A percentile compares a stretch with the other conserved stretches of the same genome.
phyloP scores from a whole-genome alignment of 2,113 vertebrate species.

The Strix aluco region DNA sequence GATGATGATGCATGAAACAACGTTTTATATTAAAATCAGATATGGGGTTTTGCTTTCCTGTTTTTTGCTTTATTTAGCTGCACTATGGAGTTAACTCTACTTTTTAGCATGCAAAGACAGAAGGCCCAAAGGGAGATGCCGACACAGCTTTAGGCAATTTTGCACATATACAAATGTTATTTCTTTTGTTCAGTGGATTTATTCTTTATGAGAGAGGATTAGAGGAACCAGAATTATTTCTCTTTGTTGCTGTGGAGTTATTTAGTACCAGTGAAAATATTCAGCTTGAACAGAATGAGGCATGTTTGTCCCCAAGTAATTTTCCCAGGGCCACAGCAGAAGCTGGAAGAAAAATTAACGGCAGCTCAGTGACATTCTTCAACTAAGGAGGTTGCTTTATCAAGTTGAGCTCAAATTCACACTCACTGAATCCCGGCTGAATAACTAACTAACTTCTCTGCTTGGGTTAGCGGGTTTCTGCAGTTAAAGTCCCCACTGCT shows the following conservation, averaged over 20 bases:
- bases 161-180: not conserved
- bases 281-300: not conserved
- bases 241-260: slow-evolving; percentile 26
- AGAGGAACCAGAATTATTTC: not conserved
- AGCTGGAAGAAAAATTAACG: not conserved
- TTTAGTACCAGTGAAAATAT: slow-evolving; percentile 3
- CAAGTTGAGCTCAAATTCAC: slow-evolving; percentile 8
- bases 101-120: not conserved
- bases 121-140: not conserved
- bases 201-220: slow-evolving; percentile 7
- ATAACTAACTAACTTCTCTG: not conserved
- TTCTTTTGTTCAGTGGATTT: slow-evolving; percentile 38
- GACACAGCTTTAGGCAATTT: not conserved
- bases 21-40: not conserved
- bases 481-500: not conserved
- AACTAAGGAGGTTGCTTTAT: not conserved
- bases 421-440: not conserved
- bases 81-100: not conserved
- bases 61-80: not conserved
- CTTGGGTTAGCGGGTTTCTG: not conserved
- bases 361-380: not conserved
- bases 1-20: not conserved
- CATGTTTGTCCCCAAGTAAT: not conserved
- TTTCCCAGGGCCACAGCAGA: not conserved
- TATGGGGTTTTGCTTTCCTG: not conserved